Evolutionary conservation across 2,888 invertebrate genomes (phyloP).

Genomic region (Gnatocerus cornutus): DNA sequence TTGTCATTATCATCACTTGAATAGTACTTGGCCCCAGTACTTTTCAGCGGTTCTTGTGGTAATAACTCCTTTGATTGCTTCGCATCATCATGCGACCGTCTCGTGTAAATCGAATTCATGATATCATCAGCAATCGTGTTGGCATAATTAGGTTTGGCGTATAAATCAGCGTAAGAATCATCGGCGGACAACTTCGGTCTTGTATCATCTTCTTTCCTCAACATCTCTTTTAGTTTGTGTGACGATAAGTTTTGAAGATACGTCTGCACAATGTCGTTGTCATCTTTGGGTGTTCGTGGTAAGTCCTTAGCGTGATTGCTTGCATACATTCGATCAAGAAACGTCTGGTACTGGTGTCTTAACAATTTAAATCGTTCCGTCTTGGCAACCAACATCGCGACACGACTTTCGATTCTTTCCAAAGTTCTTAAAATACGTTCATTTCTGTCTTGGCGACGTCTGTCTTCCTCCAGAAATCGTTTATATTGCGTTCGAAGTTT

Average conservation of each 20-base stretch:
- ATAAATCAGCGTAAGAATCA: slow-evolving; percentile 12
- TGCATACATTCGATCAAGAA: slow-evolving; percentile 56
- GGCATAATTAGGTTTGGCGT: slow-evolving; percentile 54
- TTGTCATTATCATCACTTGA: too few relatives aligned
- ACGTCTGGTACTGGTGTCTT: slow-evolving; percentile 64
- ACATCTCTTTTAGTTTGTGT: slow-evolving; percentile 53
- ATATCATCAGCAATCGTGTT: slow-evolving; percentile 62
- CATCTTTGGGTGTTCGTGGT: slow-evolving; percentile 47
- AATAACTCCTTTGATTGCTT: neutral
- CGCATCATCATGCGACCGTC: slow-evolving; percentile 43
- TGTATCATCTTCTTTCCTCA: slow-evolving; percentile 43
- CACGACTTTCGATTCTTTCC: slow-evolving; percentile 75
- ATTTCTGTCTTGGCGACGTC: slow-evolving; percentile 75
- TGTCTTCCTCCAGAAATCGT: slow-evolving; percentile 75
- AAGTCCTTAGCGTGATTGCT: slow-evolving; percentile 15
- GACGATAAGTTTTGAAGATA: slow-evolving; percentile 58
- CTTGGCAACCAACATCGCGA: slow-evolving; percentile 74
- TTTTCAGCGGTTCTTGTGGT: too few relatives aligned
- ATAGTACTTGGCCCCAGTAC: neutral
- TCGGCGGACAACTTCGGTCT: slow-evolving; percentile 1
- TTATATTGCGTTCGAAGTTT: slow-evolving; percentile 71
- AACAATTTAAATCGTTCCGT: slow-evolving; percentile 75
- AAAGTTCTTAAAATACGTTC: slow-evolving; percentile 74
- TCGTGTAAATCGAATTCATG: slow-evolving; percentile 60
- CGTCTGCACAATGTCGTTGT: slow-evolving; percentile 58